phyloP scores from a whole-genome alignment of 2,113 vertebrate species.

The Willisornis vidua region DNA sequence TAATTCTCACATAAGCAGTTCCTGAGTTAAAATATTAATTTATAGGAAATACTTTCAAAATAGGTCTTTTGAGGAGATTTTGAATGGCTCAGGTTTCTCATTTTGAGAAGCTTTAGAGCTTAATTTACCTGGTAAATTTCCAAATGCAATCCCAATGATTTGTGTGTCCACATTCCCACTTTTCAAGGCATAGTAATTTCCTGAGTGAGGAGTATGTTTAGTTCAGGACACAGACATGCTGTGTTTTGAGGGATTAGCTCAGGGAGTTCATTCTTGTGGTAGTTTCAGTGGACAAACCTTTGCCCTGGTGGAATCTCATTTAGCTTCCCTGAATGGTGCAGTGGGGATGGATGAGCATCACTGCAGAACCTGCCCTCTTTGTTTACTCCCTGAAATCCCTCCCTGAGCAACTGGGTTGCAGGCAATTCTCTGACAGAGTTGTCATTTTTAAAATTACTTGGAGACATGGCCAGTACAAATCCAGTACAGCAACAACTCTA shows the following conservation, averaged over 20 bases:
- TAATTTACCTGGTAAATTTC: constrained; percentile 15
- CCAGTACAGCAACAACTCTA: neutral
- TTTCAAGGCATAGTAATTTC: neutral
- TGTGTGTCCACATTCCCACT: neutral
- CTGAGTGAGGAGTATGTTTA: neutral
- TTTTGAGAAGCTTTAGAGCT: constrained; percentile 33
- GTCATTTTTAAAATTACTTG: neutral
- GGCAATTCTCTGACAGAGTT: neutral
- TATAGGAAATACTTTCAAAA: constrained; percentile 45
- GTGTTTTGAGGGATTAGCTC: neutral
- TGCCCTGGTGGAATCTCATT: rapidly evolving
- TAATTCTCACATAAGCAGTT: constrained; percentile 50
- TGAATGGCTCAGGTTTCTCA: constrained; percentile 13
- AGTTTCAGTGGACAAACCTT: neutral
- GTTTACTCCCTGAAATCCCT: neutral
- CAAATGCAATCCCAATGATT: neutral
- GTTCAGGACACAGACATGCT: neutral
- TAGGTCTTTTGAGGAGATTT: constrained; percentile 43
- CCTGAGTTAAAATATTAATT: constrained; percentile 59
- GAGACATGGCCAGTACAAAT: neutral
- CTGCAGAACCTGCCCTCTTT: neutral
- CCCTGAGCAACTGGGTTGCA: neutral
- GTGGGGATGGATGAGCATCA: neutral
- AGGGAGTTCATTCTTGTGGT: neutral
- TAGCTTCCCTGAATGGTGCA: rapidly evolving